These are phyloP conservation scores for Strigamia transsilvanica DNA, from an alignment of 2,888 invertebrate genomes.

Conservation along the genomic window DNA sequence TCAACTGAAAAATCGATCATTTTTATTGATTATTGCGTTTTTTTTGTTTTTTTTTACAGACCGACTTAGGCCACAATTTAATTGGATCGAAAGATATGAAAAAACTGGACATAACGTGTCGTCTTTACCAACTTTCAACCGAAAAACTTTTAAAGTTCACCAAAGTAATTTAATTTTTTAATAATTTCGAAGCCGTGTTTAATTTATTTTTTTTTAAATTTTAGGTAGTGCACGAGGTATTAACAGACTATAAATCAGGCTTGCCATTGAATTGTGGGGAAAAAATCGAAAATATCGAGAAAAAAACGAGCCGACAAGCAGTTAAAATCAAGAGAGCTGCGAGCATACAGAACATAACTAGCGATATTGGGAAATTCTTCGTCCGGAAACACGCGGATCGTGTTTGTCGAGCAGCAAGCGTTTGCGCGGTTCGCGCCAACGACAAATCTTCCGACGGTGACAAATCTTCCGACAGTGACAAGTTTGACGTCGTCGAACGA, in stretches of 20 bases:
- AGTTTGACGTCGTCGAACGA: not conserved
- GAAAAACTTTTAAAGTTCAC: constrained; percentile 13
- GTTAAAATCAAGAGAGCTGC: constrained; percentile 8
- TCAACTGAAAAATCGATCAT: not conserved
- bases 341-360: not conserved
- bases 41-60: not conserved
- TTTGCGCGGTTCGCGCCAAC: not conserved
- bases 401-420: constrained; percentile 28
- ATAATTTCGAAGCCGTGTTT: not conserved
- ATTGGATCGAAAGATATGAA: not conserved
- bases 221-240: not conserved
- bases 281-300: not conserved
- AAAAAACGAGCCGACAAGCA: not conserved
- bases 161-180: not conserved
- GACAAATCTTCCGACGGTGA: not conserved
- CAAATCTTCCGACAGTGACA: not conserved
- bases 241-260: not conserved
- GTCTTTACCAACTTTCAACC: constrained; percentile 3
- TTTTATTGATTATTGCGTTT: not conserved
- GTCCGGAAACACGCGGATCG: constrained; percentile 6
- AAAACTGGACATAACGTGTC: not conserved
- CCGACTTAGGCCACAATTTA: not conserved
- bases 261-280: not conserved
- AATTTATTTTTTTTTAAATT: not conserved
- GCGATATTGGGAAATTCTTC: constrained; percentile 28